Percentiles rank a stretch among this genome's conserved stretches.
These are phyloP conservation scores for Xiphophorus maculatus DNA, from an alignment of 2,113 vertebrate genomes.

Conservation along the genomic window DNA sequence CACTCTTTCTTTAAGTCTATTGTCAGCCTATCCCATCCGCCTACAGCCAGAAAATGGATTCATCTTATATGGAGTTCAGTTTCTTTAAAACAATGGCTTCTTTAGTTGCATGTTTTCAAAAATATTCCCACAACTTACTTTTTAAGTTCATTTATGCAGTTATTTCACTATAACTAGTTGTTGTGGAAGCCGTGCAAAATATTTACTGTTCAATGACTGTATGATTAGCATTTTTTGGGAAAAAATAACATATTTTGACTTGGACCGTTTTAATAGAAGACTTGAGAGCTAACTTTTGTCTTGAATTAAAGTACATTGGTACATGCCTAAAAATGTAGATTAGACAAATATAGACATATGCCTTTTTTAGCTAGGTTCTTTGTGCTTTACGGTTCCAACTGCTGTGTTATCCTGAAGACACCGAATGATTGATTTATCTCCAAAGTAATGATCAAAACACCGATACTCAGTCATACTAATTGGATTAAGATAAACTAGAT, in stretches of 20 bases:
- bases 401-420: background rate
- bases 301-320: background rate
- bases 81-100: background rate
- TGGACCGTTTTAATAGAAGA: background rate
- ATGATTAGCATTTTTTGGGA: background rate
- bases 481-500: background rate
- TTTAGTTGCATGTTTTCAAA: background rate
- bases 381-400: background rate
- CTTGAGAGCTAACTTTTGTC: too few species aligned
- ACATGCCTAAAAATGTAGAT: background rate
- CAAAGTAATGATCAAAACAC: background rate
- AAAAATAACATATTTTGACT: background rate
- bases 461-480: background rate
- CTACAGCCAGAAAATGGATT: background rate
- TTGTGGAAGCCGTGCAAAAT: background rate
- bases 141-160: background rate
- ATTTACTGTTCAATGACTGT: background rate
- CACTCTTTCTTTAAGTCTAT: conserved; percentile 34
- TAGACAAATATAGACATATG: too few species aligned
- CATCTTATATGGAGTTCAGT: conserved; percentile 15
- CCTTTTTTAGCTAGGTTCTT: background rate
- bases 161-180: background rate
- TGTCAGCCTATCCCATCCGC: conserved; percentile 12
- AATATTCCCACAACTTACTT: background rate
- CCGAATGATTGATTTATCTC: background rate